A percentile compares a stretch with the other conserved stretches of the same genome.
Conservation (phyloP, 2,888 invertebrate genomes). For the Meganola albula region DNA sequence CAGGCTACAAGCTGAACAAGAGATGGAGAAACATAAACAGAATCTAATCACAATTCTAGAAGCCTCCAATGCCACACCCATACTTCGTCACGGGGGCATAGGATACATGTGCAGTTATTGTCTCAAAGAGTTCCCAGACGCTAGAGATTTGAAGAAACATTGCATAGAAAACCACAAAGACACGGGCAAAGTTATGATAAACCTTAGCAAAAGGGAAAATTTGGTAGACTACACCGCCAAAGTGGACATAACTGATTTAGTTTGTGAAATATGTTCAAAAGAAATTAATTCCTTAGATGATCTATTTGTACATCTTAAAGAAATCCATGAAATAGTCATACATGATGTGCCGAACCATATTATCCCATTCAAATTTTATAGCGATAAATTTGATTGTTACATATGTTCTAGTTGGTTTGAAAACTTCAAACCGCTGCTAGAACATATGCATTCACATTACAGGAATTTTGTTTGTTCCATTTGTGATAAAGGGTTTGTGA, state of each 20-base stretch:
- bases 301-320: slow-evolving; percentile 24
- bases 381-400: slow-evolving; percentile 22
- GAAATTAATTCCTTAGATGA: slow-evolving; percentile 21
- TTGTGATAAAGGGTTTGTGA: slow-evolving; percentile 54
- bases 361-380: slow-evolving; percentile 26
- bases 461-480: slow-evolving; percentile 51
- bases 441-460: slow-evolving; percentile 60
- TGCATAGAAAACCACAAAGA: slow-evolving; percentile 34
- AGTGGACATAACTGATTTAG: slow-evolving; percentile 47
- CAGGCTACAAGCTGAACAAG: no score
- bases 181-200: slow-evolving; percentile 31
- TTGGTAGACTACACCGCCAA: slow-evolving; percentile 34
- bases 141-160: slow-evolving; percentile 44
- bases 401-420: slow-evolving; percentile 21
- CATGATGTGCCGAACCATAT: slow-evolving; percentile 28
- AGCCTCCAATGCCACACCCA: slow-evolving; percentile 51
- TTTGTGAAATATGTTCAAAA: slow-evolving; percentile 32
- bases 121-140: slow-evolving; percentile 26
- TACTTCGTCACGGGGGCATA: slow-evolving; percentile 34
- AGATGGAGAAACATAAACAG: slow-evolving; percentile 18
- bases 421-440: slow-evolving; percentile 36
- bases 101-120: slow-evolving; percentile 50
- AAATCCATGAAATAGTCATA: slow-evolving; percentile 22
- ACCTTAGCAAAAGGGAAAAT: slow-evolving; percentile 13
- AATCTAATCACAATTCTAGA: slow-evolving; percentile 41